Percentiles rank a stretch among this genome's conserved stretches.
Evolutionary conservation across 2,113 vertebrate genomes (phyloP).

Genomic region (Siphamia tubifer): DNA sequence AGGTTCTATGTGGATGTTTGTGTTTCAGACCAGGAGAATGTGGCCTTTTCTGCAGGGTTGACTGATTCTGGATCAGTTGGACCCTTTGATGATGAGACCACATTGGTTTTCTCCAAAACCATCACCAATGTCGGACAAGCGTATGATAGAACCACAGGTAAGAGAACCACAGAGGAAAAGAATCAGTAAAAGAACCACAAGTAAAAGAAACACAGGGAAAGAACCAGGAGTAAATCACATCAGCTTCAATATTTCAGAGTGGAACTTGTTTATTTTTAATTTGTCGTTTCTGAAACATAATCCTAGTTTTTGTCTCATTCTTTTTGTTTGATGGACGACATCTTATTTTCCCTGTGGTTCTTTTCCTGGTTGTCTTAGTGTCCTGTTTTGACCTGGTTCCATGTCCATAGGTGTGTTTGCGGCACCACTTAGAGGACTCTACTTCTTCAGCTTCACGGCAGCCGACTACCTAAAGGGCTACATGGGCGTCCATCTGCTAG

Average conservation of each 20-base stretch:
- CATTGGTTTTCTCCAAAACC: slow-evolving; percentile 64
- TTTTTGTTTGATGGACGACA: no score
- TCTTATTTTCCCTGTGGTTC: background rate
- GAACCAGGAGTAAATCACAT: no score
- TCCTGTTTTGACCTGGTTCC: background rate
- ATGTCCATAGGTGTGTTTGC: slow-evolving; percentile 71
- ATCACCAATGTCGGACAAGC: slow-evolving; percentile 52
- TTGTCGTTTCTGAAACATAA: no score
- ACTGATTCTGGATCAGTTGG: slow-evolving; percentile 61
- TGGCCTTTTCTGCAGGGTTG: slow-evolving; percentile 65
- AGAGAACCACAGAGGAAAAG: no score
- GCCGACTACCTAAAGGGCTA: slow-evolving; percentile 71
- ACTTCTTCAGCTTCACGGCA: slow-evolving; percentile 69
- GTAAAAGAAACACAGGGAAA: no score
- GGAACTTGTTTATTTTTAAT: no score
- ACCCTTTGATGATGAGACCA: slow-evolving; percentile 61
- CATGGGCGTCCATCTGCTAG: slow-evolving; percentile 66
- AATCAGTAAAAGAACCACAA: no score
- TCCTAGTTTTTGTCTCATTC: no score
- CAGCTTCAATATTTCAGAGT: no score
- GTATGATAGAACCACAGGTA: slow-evolving; percentile 59
- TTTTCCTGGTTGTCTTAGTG: background rate
- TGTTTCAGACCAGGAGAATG: no score
- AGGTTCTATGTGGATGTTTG: no score
- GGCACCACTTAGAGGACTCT: slow-evolving; percentile 57